Evolutionary conservation across 2,113 vertebrate genomes (phyloP).

Genomic region (Ammodytes marinus): DNA sequence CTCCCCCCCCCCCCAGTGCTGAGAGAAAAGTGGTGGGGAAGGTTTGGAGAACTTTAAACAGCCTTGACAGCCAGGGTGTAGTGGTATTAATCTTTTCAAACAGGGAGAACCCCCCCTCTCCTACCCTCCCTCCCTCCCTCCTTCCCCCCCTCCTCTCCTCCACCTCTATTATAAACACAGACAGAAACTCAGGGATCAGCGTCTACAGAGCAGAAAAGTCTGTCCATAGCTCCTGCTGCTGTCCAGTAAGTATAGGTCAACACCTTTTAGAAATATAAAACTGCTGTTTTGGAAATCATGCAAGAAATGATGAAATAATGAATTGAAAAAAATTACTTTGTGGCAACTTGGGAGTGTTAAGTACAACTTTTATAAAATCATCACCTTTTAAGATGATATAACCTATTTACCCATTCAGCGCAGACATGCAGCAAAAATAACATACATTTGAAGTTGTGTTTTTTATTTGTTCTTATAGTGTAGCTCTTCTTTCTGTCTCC

Average conservation of each 20-base stretch:
- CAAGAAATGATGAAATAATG: not conserved
- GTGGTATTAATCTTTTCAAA: constrained; percentile 85
- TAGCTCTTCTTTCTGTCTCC: constrained; percentile 5
- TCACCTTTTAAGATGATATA: not conserved
- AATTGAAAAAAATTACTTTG: not conserved
- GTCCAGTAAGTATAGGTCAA: not conserved
- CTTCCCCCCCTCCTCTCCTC: too few species aligned
- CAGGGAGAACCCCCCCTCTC: constrained; percentile 68
- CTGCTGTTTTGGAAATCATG: constrained; percentile 7
- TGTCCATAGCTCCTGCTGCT: constrained; percentile 63
- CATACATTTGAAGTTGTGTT: not conserved
- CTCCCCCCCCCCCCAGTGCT: constrained; percentile 39
- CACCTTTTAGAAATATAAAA: constrained; percentile 35
- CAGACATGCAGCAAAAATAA: not conserved
- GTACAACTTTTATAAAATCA: not conserved
- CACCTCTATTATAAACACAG: constrained; percentile 80
- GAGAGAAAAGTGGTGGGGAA: constrained; percentile 74
- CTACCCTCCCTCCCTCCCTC: too few species aligned
- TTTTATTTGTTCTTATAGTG: not conserved
- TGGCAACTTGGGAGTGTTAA: not conserved
- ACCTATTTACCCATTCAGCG: not conserved
- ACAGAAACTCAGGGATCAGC: constrained; percentile 56
- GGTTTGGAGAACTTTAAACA: constrained; percentile 81
- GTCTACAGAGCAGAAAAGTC: constrained; percentile 42
- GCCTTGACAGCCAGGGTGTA: constrained; percentile 76